Evolutionary conservation across 2,797 vertebrate species (phyloP).

Genomic region (Parauchenoglanis ngamensis): DNA sequence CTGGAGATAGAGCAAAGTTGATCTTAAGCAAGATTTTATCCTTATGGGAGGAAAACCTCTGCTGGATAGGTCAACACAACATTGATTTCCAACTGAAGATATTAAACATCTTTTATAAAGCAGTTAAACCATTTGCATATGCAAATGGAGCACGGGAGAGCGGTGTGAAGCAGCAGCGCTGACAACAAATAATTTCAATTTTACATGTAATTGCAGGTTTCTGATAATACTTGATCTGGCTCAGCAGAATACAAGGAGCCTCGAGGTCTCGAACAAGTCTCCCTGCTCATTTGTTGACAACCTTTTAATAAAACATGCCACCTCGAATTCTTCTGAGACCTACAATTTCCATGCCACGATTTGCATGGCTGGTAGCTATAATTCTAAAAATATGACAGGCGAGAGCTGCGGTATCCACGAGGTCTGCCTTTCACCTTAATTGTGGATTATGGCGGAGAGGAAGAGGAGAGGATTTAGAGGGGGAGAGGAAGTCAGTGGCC

Average conservation of each 20-base stretch:
- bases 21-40: constrained; percentile 20
- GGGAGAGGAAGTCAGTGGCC: constrained; percentile 31
- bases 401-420: constrained; percentile 45
- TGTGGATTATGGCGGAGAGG: constrained; percentile 56
- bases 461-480: constrained; percentile 35
- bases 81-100: constrained; percentile 21
- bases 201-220: constrained; percentile 55
- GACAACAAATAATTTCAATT: constrained; percentile 54
- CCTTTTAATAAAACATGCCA: constrained; percentile 65
- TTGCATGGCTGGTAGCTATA: constrained; percentile 55
- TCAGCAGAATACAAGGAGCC: constrained; percentile 62
- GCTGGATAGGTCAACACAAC: constrained; percentile 9
- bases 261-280: constrained; percentile 58
- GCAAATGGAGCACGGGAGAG: constrained; percentile 42
- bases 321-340: constrained; percentile 56
- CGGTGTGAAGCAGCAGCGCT: constrained; percentile 48
- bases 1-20: background rate
- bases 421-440: constrained; percentile 58
- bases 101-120: constrained; percentile 43
- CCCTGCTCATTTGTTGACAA: constrained; percentile 61
- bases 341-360: constrained; percentile 50
- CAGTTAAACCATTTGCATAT: constrained; percentile 47
- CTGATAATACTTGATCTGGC: constrained; percentile 53
- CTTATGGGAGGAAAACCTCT: background rate
- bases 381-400: constrained; percentile 56